Evolutionary conservation across 2,888 invertebrate species (phyloP).

Genomic region (Archaeoteleia sp.): DNA sequence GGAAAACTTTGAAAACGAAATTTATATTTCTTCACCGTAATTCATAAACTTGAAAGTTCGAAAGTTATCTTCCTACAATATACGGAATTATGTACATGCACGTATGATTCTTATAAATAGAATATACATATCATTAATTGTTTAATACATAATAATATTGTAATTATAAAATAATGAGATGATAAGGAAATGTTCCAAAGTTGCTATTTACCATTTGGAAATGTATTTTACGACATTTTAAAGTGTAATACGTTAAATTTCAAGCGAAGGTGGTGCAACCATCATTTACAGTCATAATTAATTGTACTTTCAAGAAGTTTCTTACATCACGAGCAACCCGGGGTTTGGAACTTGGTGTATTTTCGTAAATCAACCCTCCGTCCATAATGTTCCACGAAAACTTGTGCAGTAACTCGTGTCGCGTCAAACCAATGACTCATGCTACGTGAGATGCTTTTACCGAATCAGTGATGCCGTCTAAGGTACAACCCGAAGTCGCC

Average conservation of each 20-base stretch:
- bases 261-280: slow-evolving; percentile 23
- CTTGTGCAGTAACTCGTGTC: slow-evolving; percentile 35
- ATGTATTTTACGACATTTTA: slow-evolving; percentile 14
- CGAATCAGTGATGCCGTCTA: slow-evolving; percentile 11
- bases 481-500: not conserved
- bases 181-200: not conserved
- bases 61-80: too few species aligned
- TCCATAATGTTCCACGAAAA: slow-evolving; percentile 39
- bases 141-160: too few species aligned
- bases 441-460: slow-evolving; percentile 25
- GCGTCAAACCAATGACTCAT: slow-evolving; percentile 29
- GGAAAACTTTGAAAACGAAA: too few species aligned
- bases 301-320: slow-evolving; percentile 46
- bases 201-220: slow-evolving; percentile 2
- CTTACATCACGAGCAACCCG: slow-evolving; percentile 31
- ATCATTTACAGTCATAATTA: slow-evolving; percentile 32
- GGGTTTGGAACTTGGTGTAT: slow-evolving; percentile 41
- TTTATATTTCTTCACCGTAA: too few species aligned
- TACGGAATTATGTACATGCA: too few species aligned
- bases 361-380: slow-evolving; percentile 38
- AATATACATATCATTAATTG: too few species aligned
- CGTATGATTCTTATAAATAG: too few species aligned
- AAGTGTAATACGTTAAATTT: slow-evolving; percentile 28
- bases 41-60: too few species aligned
- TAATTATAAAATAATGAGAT: not conserved